Percentiles rank a stretch among this genome's conserved stretches.
Evolutionary conservation across 1,140 invertebrate genomes (phyloP).

Genomic region (Bathynomus jamesi): DNA sequence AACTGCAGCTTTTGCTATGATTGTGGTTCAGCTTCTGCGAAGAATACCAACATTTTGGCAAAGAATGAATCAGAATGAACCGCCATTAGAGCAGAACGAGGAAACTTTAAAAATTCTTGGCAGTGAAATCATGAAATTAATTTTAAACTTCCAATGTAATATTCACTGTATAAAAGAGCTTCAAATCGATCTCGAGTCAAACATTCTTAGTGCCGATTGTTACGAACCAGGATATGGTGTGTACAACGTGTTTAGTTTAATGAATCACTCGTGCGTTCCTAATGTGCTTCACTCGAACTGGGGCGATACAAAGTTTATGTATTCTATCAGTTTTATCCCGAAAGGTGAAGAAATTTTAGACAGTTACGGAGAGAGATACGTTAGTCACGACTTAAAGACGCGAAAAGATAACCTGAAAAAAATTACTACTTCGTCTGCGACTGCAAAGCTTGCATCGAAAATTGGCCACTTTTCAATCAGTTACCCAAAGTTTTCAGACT

Average conservation of each 20-base stretch:
- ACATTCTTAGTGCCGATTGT: background rate
- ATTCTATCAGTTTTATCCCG: too few relatives aligned
- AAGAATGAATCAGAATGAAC: background rate
- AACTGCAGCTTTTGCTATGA: background rate
- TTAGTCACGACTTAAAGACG: too few relatives aligned
- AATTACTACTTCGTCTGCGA: too few relatives aligned
- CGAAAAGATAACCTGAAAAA: too few relatives aligned
- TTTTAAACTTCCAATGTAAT: background rate
- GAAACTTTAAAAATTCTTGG: background rate
- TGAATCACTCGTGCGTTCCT: background rate
- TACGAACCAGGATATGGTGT: background rate
- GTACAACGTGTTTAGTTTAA: background rate
- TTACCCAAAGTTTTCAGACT: too few relatives aligned
- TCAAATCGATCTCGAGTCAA: background rate
- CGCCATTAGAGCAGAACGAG: background rate
- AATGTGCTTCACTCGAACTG: too few relatives aligned
- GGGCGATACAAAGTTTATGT: too few relatives aligned
- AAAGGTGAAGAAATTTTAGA: too few relatives aligned
- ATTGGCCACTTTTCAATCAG: too few relatives aligned
- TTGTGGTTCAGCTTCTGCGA: background rate
- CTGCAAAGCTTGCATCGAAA: too few relatives aligned
- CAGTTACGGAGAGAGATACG: too few relatives aligned
- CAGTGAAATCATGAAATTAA: background rate
- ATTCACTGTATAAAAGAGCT: background rate
- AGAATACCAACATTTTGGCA: background rate